phyloP scores from a whole-genome alignment of 2,113 vertebrate species.

The Anolis carolinensis region DNA sequence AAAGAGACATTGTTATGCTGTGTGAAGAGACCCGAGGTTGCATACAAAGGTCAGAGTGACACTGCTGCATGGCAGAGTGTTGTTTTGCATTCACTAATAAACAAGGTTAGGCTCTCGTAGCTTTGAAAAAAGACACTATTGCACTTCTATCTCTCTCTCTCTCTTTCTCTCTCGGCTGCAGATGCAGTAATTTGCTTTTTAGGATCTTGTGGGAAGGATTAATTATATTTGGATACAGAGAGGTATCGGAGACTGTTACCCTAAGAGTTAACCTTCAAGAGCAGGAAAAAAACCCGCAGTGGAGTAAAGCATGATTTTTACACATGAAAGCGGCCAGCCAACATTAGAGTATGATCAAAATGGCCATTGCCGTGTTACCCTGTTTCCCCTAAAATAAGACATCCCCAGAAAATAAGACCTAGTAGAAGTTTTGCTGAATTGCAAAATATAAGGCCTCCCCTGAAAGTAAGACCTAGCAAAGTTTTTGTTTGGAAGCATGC shows the following conservation, averaged over 20 bases:
- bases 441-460: too few relatives aligned
- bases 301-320: neutral
- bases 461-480: too few relatives aligned
- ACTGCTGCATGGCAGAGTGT: constrained; percentile 52
- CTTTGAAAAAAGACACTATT: constrained; percentile 48
- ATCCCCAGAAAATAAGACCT: too few relatives aligned
- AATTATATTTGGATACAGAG: neutral
- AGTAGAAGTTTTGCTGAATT: too few relatives aligned
- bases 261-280: constrained; percentile 20
- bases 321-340: too few relatives aligned
- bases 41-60: constrained; percentile 56
- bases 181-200: constrained; percentile 4
- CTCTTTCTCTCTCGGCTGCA: neutral
- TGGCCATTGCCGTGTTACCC: too few relatives aligned
- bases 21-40: constrained; percentile 44
- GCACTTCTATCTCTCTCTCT: neutral
- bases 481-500: too few relatives aligned
- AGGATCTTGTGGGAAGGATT: neutral
- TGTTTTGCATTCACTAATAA: constrained; percentile 61
- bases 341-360: too few relatives aligned
- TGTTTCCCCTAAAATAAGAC: too few relatives aligned
- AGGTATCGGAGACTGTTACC: constrained; percentile 3
- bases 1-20: constrained; percentile 67
- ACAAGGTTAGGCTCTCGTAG: constrained; percentile 51
- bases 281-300: neutral